Evolutionary conservation across 2,888 invertebrate species (phyloP).

Genomic region (Himalopsyche anomala): DNA sequence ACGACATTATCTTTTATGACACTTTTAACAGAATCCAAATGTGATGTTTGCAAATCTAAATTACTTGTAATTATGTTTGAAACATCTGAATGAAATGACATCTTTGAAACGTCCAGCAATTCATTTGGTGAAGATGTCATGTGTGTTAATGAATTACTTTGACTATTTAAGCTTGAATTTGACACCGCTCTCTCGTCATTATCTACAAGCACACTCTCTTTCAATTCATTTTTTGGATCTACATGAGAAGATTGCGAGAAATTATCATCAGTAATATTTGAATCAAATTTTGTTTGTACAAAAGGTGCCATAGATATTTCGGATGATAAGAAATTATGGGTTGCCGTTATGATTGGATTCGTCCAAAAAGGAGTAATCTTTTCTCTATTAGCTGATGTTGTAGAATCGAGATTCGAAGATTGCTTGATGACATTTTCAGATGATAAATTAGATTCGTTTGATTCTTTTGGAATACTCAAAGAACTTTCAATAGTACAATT

Average conservation of each 20-base stretch:
- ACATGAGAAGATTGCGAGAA: not conserved
- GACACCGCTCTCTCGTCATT: not conserved
- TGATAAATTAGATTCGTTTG: not conserved
- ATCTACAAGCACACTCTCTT: not conserved
- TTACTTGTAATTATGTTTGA: not conserved
- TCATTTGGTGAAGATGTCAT: not conserved
- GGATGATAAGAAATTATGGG: not conserved
- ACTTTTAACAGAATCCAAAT: not conserved
- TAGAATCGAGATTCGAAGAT: no score
- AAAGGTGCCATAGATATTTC: conserved; percentile 35
- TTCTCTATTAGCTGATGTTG: no score
- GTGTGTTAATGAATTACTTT: not conserved
- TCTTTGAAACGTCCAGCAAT: not conserved
- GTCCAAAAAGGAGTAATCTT: not conserved
- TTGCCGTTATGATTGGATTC: conserved; percentile 1
- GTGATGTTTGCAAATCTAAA: not conserved
- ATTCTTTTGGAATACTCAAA: not conserved
- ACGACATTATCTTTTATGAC: not conserved
- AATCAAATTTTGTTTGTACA: not conserved
- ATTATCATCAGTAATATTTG: not conserved
- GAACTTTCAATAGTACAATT: not conserved
- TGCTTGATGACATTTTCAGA: not conserved
- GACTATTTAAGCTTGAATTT: not conserved
- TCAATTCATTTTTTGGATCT: no score
- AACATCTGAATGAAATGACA: not conserved